These are phyloP conservation scores for Capra hircus DNA, from an alignment of 2,113 vertebrate genomes.

Conservation along the genomic window DNA sequence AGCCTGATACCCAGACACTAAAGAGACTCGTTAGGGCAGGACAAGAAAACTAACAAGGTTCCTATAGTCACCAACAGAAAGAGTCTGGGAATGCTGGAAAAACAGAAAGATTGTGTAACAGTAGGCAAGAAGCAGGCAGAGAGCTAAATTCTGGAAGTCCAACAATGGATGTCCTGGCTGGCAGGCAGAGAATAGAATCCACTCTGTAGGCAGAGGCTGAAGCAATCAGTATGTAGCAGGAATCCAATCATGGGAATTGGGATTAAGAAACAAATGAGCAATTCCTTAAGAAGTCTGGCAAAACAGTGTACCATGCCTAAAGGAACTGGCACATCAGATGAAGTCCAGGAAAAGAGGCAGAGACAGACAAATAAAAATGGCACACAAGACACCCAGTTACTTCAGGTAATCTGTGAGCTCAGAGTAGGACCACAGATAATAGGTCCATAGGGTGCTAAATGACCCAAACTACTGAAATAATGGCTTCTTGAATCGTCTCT, in stretches of 20 bases:
- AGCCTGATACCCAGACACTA: neutral
- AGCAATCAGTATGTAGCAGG: neutral
- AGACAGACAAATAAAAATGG: neutral
- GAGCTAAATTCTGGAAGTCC: neutral
- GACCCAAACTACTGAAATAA: neutral
- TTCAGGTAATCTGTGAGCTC: neutral
- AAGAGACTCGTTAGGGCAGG: neutral
- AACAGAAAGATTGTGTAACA: neutral
- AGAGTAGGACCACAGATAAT: neutral
- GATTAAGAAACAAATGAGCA: constrained; percentile 37
- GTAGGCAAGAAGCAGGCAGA: neutral
- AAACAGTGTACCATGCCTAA: neutral
- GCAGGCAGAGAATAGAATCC: neutral
- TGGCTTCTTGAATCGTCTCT: neutral
- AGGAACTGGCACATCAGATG: neutral
- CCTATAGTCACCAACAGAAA: neutral
- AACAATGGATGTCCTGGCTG: neutral
- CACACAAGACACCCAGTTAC: neutral
- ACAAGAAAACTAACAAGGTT: neutral
- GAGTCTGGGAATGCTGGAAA: neutral
- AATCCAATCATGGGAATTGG: neutral
- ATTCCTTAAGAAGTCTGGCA: neutral
- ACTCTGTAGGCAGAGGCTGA: neutral
- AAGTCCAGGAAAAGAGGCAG: neutral
- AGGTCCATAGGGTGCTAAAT: neutral